Percentiles rank a stretch among this genome's conserved stretches.
phyloP scores from a whole-genome alignment of 1,140 invertebrate genomes.

The Kradibia gibbosae region DNA sequence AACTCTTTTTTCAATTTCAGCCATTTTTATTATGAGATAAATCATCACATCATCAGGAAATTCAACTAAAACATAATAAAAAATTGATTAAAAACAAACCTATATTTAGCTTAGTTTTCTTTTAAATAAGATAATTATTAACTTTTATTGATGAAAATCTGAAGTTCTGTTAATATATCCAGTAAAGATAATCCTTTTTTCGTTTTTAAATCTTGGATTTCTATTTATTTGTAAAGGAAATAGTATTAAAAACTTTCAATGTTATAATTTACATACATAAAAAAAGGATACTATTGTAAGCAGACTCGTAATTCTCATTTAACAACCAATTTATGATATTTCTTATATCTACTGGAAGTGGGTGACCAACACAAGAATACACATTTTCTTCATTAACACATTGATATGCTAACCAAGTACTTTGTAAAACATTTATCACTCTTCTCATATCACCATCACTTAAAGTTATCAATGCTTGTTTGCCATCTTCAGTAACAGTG shows the following conservation, averaged over 20 bases:
- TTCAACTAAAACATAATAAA: conserved; percentile 78
- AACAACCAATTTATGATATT: conserved; percentile 91
- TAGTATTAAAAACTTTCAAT: background rate
- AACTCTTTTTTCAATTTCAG: conserved; percentile 86
- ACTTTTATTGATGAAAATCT: conserved; percentile 89
- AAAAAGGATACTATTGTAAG: conserved; percentile 88
- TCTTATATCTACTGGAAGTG: conserved; percentile 90
- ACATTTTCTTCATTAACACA: conserved; percentile 92
- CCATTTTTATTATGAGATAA: conserved; percentile 84
- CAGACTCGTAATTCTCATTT: conserved; percentile 85
- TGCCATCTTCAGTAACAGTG: conserved; percentile 90
- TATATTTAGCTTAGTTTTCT: background rate
- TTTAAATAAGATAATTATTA: conserved; percentile 65
- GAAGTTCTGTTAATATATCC: conserved; percentile 93
- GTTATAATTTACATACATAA: background rate
- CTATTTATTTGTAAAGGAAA: conserved; percentile 68
- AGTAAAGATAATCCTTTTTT: conserved; percentile 90
- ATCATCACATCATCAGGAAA: conserved; percentile 83
- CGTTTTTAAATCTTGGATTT: conserved; percentile 88
- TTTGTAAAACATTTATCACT: conserved; percentile 96
- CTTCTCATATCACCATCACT: conserved; percentile 99
- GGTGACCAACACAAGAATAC: conserved; percentile 97
- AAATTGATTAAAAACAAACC: conserved; percentile 18
- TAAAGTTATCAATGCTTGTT: conserved; percentile 90
- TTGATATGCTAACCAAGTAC: conserved; percentile 88